A percentile compares a stretch with the other conserved stretches of the same genome.
Evolutionary conservation across 2,888 invertebrate genomes (phyloP).

Genomic region (Labia minor): DNA sequence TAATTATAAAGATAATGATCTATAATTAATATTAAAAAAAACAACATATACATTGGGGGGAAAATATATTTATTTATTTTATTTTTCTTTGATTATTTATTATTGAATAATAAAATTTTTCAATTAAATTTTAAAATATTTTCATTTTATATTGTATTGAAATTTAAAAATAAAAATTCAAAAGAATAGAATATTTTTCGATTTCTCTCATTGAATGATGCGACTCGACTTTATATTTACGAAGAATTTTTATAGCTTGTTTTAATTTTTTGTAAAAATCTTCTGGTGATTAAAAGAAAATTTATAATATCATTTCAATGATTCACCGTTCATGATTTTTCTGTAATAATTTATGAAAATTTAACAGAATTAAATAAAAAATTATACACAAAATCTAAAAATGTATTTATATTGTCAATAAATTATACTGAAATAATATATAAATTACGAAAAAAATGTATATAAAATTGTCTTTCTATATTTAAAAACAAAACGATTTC

Average conservation of each 20-base stretch:
- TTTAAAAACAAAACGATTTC: neutral
- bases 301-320: neutral
- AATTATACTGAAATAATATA: neutral
- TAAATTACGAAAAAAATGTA: neutral
- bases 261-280: neutral
- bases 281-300: neutral
- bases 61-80: neutral
- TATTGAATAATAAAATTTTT: neutral
- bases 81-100: neutral
- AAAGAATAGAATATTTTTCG: neutral
- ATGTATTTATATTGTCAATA: neutral
- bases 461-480: neutral
- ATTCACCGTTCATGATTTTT: neutral
- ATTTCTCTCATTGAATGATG: neutral
- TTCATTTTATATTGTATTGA: neutral
- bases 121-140: neutral
- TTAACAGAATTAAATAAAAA: neutral
- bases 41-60: too few species aligned
- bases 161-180: neutral
- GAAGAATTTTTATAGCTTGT: conserved; percentile 7
- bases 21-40: too few species aligned
- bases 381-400: neutral
- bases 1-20: too few species aligned
- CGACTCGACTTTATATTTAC: neutral
- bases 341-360: neutral